These are phyloP conservation scores for Suillia variegata DNA, from an alignment of 2,888 invertebrate genomes.

Conservation along the genomic window DNA sequence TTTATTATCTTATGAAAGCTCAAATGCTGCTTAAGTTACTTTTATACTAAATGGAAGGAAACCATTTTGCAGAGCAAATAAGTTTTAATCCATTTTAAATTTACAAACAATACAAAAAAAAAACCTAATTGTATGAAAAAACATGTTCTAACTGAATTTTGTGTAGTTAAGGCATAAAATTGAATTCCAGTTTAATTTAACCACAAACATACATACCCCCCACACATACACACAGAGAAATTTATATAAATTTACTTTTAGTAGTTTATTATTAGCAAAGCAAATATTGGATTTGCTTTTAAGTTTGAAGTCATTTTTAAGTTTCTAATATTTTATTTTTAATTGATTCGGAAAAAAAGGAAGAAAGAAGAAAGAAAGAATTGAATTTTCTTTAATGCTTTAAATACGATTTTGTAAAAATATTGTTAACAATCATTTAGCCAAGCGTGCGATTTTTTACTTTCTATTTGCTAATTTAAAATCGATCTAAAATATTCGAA, in stretches of 20 bases:
- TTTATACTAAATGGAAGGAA: slow-evolving; percentile 21
- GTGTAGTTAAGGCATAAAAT: too few species aligned
- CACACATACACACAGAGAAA: not conserved
- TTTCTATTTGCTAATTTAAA: too few species aligned
- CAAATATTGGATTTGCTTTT: slow-evolving; percentile 2
- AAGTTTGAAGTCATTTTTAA: slow-evolving; percentile 19
- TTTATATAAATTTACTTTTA: too few species aligned
- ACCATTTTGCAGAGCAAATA: slow-evolving; percentile 45
- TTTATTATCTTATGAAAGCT: slow-evolving; percentile 28
- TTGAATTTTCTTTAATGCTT: not conserved
- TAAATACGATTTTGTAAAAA: not conserved
- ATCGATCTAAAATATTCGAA: too few species aligned
- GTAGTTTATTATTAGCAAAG: not conserved
- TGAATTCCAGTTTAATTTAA: too few species aligned
- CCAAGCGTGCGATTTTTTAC: too few species aligned
- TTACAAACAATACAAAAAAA: too few species aligned
- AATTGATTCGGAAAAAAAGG: not conserved
- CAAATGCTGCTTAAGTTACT: slow-evolving; percentile 10
- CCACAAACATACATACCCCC: slow-evolving; percentile 8
- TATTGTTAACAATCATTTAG: too few species aligned
- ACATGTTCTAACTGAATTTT: too few species aligned
- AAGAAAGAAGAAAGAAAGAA: not conserved
- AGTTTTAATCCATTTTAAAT: too few species aligned
- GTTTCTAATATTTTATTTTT: slow-evolving; percentile 5
- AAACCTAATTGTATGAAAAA: too few species aligned